These are phyloP conservation scores for Dynastes tityus DNA, from an alignment of 2,888 invertebrate species.

Conservation along the genomic window DNA sequence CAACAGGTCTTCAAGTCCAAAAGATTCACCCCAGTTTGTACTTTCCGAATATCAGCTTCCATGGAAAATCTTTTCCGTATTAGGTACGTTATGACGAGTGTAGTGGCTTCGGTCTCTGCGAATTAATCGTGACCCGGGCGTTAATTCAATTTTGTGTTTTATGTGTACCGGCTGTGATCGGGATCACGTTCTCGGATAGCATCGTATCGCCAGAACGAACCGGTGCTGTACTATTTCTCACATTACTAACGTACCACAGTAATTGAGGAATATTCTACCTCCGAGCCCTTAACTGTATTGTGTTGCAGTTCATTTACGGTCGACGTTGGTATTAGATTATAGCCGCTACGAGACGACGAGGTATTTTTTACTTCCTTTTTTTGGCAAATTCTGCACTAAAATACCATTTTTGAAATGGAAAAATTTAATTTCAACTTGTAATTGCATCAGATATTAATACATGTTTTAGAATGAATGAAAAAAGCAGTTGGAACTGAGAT, in stretches of 20 bases:
- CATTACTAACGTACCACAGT: slow-evolving; percentile 36
- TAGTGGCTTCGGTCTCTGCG: slow-evolving; percentile 35
- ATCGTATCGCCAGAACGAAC: slow-evolving; percentile 12
- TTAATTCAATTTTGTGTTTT: slow-evolving; percentile 53
- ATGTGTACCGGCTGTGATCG: slow-evolving; percentile 55
- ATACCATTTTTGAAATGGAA: too few relatives aligned
- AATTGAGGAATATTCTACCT: slow-evolving; percentile 43
- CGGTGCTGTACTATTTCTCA: slow-evolving; percentile 28
- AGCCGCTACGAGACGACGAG: neutral
- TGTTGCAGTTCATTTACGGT: slow-evolving; percentile 28
- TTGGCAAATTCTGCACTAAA: neutral
- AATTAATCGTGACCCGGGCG: slow-evolving; percentile 52
- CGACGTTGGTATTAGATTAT: slow-evolving; percentile 14
- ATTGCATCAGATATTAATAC: too few relatives aligned
- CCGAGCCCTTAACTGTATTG: slow-evolving; percentile 45
- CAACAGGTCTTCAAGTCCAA: too few relatives aligned
- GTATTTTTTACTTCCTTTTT: neutral
- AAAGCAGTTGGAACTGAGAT: too few relatives aligned
- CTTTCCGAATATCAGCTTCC: neutral
- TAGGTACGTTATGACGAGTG: slow-evolving; percentile 21
- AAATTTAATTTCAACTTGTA: too few relatives aligned
- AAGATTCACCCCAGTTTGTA: neutral
- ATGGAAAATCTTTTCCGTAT: neutral
- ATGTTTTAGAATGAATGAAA: too few relatives aligned
- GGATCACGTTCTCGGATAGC: slow-evolving; percentile 51